Conservation (phyloP, 1,140 invertebrate genomes). For the Cydia strobilella region DNA sequence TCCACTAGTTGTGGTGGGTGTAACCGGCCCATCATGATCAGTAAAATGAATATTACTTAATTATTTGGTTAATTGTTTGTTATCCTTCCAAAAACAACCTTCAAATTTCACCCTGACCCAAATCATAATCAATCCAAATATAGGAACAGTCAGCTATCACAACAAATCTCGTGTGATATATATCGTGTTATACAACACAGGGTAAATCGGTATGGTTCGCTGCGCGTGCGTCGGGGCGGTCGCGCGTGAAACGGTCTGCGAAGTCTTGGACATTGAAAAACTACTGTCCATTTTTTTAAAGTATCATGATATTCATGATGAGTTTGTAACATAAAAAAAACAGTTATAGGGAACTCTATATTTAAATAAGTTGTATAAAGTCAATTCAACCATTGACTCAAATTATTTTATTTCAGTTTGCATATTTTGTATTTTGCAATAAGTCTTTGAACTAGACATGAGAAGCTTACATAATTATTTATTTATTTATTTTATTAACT, state of each 20-base stretch:
- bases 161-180: slow-evolving; percentile 9
- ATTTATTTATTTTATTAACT: too few species aligned
- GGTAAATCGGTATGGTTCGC: not conserved
- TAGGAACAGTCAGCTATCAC: slow-evolving; percentile 11
- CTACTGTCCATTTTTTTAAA: not conserved
- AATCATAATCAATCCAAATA: slow-evolving; percentile 23
- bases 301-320: not conserved
- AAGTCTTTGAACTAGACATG: too few species aligned
- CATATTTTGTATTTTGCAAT: too few species aligned
- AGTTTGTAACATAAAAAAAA: not conserved
- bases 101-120: slow-evolving; percentile 7
- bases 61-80: not conserved
- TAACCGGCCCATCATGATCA: too few species aligned
- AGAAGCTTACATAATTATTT: too few species aligned
- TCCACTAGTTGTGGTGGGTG: too few species aligned
- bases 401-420: too few species aligned
- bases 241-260: slow-evolving; percentile 3
- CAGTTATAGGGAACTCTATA: not conserved
- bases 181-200: slow-evolving; percentile 10
- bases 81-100: not conserved
- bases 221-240: not conserved
- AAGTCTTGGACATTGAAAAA: not conserved
- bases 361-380: not conserved
- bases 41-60: not conserved
- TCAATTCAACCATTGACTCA: too few species aligned